Percentiles rank a stretch among this genome's conserved stretches.
Conservation (phyloP, 30 jellyfish, hydroid and myxozoan genomes). For the Turritopsis dohrnii region DNA sequence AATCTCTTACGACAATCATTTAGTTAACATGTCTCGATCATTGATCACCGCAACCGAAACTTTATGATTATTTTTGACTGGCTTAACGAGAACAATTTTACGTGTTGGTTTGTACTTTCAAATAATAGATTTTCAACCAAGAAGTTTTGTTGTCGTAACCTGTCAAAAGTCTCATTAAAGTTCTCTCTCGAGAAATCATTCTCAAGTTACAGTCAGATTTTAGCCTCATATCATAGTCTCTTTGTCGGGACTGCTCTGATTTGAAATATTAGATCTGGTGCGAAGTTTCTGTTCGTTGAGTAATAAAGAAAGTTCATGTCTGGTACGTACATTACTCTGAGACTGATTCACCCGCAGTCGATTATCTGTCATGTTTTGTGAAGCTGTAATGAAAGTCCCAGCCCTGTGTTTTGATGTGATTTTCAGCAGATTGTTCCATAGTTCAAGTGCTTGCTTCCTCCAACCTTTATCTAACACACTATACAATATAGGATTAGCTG, state of each 20-base stretch:
- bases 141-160: too few relatives aligned
- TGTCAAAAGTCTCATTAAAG: too few relatives aligned
- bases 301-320: not conserved
- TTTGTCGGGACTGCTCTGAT: not conserved
- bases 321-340: not conserved
- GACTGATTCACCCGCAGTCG: not conserved
- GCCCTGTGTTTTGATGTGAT: not conserved
- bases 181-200: too few relatives aligned
- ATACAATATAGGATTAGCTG: not conserved
- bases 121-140: too few relatives aligned
- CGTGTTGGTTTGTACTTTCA: too few relatives aligned
- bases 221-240: not conserved
- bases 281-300: not conserved
- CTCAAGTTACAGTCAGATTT: not conserved
- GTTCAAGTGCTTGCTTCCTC: not conserved
- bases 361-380: not conserved
- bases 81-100: too few relatives aligned
- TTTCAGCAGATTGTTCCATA: not conserved
- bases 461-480: not conserved
- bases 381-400: not conserved
- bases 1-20: too few relatives aligned
- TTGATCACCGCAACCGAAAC: too few relatives aligned
- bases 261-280: not conserved
- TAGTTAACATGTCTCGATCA: too few relatives aligned
- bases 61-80: too few relatives aligned